phyloP scores from a whole-genome alignment of 2,113 vertebrate species.

The Podarcis muralis region DNA sequence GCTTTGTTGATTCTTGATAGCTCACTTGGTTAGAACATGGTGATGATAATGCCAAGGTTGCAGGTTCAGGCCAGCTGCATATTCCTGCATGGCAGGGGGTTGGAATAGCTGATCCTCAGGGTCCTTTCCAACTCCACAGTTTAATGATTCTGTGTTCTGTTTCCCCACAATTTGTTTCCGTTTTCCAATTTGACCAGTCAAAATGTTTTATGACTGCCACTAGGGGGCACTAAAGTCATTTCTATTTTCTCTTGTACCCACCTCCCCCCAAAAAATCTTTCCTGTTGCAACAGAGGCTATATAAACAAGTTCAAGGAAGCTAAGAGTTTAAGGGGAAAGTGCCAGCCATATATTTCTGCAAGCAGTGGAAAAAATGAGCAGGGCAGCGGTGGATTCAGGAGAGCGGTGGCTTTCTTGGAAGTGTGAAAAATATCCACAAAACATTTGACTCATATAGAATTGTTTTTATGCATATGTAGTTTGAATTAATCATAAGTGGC shows the following conservation, averaged over 20 bases:
- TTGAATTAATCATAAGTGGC: neutral
- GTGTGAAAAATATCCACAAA: neutral
- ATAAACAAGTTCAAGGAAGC: no score
- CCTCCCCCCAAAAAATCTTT: neutral
- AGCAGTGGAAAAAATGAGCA: neutral
- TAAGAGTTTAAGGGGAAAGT: no score
- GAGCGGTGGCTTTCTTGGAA: neutral
- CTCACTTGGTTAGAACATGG: no score
- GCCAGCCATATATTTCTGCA: no score
- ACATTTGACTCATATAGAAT: no score
- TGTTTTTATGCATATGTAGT: neutral
- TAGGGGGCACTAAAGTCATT: slow-evolving; percentile 46
- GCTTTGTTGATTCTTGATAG: no score
- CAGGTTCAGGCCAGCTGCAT: neutral
- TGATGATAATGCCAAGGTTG: no score
- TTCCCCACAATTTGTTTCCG: no score
- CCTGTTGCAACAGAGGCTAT: neutral
- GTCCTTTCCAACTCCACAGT: no score
- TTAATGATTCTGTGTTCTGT: no score
- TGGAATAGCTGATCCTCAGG: neutral
- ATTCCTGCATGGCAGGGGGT: neutral
- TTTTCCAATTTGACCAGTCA: no score
- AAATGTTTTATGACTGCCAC: slow-evolving; percentile 29
- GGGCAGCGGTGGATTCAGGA: neutral
- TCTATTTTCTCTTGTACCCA: neutral